Conservation (phyloP, 2,888 invertebrate species). For the Epinotia nisella region DNA sequence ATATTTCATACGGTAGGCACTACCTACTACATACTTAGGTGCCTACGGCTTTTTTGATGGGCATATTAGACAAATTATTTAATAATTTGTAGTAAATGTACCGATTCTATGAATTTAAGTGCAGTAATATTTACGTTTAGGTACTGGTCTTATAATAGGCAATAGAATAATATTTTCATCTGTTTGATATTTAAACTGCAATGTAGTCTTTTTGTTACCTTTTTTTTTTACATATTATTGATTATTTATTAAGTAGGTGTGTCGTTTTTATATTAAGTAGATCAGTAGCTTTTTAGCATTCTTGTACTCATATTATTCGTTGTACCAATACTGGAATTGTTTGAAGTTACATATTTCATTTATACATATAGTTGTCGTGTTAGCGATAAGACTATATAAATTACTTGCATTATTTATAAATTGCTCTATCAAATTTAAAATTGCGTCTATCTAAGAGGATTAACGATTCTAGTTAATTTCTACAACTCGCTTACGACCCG, state of each 20-base stretch:
- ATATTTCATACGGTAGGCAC: not conserved
- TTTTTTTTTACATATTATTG: constrained; percentile 11
- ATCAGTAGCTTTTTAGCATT: constrained; percentile 11
- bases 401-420: constrained; percentile 17
- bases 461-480: not conserved
- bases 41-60: not conserved
- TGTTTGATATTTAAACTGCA: constrained; percentile 10
- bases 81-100: constrained; percentile 1
- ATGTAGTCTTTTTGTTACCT: constrained; percentile 23
- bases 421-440: constrained; percentile 1
- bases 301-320: constrained; percentile 43
- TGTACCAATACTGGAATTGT: constrained; percentile 33
- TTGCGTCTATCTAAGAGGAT: constrained; percentile 16
- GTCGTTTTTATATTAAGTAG: not conserved
- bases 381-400: not conserved
- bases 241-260: too few relatives aligned
- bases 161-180: not conserved
- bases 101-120: constrained; percentile 1
- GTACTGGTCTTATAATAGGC: not conserved
- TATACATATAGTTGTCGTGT: not conserved
- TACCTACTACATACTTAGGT: not conserved
- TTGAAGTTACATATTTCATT: constrained; percentile 19
- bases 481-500: not conserved
- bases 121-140: not conserved
- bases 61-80: not conserved